Conservation (phyloP, 1,140 invertebrate genomes). For the Phenacoccus solenopsis region DNA sequence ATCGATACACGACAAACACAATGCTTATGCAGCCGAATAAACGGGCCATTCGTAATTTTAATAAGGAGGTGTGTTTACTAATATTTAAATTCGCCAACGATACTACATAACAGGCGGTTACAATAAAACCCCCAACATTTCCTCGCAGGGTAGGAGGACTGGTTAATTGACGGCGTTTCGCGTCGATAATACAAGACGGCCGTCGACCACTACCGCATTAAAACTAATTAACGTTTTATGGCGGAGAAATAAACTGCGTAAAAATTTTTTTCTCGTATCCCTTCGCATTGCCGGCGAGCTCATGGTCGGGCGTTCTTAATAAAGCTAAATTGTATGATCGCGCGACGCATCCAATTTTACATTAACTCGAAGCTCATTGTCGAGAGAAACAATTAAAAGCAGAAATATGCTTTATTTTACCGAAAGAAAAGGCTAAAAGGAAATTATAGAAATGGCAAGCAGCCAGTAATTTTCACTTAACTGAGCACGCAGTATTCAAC, state of each 20-base stretch:
- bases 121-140: too few relatives aligned
- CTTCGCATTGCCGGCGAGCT: not conserved
- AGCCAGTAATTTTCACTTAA: constrained; percentile 14
- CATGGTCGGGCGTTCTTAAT: not conserved
- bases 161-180: too few relatives aligned
- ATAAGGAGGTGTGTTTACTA: too few relatives aligned
- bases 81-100: too few relatives aligned
- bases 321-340: not conserved
- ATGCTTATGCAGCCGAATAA: too few relatives aligned
- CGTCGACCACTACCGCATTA: not conserved
- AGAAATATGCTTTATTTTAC: constrained; percentile 10
- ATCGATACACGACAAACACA: too few relatives aligned
- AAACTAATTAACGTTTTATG: not conserved
- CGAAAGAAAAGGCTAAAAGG: not conserved
- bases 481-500: not conserved
- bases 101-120: too few relatives aligned
- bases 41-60: too few relatives aligned
- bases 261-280: not conserved
- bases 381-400: constrained; percentile 13
- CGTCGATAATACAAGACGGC: too few relatives aligned
- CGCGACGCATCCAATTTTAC: not conserved
- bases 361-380: not conserved
- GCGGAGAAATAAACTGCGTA: not conserved
- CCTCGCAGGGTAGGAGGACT: too few relatives aligned
- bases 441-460: constrained; percentile 12